A percentile compares a stretch with the other conserved stretches of the same genome.
Conservation (phyloP, 1,140 invertebrate genomes). For the Ceratitis capitata region DNA sequence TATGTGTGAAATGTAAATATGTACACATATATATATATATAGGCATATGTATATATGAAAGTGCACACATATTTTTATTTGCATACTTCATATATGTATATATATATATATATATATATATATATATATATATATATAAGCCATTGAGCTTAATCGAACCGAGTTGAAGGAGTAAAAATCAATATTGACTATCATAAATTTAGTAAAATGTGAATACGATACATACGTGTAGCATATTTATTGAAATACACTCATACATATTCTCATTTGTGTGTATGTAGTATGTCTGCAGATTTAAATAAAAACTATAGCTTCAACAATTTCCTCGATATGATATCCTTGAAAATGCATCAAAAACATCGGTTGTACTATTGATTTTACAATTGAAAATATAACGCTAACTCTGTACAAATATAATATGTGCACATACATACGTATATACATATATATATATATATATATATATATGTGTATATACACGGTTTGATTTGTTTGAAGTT, state of each 20-base stretch:
- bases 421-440: not conserved
- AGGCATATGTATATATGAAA: not conserved
- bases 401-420: too few relatives aligned
- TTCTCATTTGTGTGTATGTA: too few relatives aligned
- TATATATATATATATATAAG: not conserved
- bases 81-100: not conserved
- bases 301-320: too few relatives aligned
- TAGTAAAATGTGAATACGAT: too few relatives aligned
- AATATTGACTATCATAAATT: too few relatives aligned
- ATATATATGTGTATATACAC: not conserved
- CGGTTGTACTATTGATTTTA: not conserved
- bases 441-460: not conserved
- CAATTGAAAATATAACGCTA: not conserved
- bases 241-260: too few relatives aligned
- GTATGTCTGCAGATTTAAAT: too few relatives aligned
- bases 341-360: conserved; percentile 3
- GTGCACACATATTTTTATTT: not conserved
- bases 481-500: not conserved
- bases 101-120: not conserved
- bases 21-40: not conserved
- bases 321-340: not conserved
- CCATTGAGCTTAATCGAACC: not conserved
- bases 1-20: not conserved
- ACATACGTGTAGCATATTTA: too few relatives aligned
- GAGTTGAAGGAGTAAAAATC: too few relatives aligned